phyloP scores from a whole-genome alignment of 2,113 vertebrate species.

The Neolamprologus hecqui region DNA sequence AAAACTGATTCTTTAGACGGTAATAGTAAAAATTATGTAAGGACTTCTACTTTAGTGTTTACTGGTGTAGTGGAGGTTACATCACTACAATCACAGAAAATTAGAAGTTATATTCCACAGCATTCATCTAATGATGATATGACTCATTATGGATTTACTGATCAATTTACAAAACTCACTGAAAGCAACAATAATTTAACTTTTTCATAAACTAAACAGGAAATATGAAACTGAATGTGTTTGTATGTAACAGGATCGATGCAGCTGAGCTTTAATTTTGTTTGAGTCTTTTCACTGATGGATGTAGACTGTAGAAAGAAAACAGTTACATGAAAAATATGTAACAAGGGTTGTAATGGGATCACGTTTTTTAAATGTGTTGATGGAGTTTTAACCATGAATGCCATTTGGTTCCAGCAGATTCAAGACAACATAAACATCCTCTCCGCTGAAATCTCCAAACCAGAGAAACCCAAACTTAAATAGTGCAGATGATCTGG shows the following conservation, averaged over 20 bases:
- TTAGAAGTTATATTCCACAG: fast-evolving
- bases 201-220: not conserved
- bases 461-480: not conserved
- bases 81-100: not conserved
- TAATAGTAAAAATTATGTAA: not conserved
- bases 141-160: not conserved
- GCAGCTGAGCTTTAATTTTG: not conserved
- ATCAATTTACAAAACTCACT: not conserved
- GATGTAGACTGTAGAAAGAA: not conserved
- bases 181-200: not conserved
- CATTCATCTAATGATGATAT: fast-evolving
- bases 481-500: not conserved
- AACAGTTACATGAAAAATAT: not conserved
- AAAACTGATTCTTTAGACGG: not conserved
- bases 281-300: not conserved
- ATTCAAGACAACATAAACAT: not conserved
- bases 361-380: not conserved
- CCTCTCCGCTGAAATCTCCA: not conserved
- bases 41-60: fast-evolving
- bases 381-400: not conserved
- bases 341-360: not conserved
- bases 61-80: not conserved
- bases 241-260: not conserved
- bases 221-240: not conserved
- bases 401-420: fast-evolving